phyloP scores from a whole-genome alignment of 2,888 invertebrate species.

The Plebejus argus region DNA sequence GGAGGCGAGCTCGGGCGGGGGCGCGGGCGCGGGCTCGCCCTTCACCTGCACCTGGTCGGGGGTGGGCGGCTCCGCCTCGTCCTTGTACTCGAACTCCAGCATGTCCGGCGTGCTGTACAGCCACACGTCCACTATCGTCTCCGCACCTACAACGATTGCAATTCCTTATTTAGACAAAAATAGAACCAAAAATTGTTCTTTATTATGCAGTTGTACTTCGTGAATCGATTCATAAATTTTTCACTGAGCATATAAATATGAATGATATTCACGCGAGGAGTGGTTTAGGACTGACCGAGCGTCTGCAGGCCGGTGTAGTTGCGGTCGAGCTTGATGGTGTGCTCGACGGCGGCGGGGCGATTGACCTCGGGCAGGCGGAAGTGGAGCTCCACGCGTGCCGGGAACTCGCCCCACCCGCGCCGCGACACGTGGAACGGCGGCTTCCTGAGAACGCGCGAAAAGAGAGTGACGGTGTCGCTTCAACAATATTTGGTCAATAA shows the following conservation, averaged over 20 bases:
- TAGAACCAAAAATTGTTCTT: neutral
- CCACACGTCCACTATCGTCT: constrained; percentile 89
- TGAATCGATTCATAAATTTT: too few species aligned
- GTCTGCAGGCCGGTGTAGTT: constrained; percentile 92
- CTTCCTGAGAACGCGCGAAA: constrained; percentile 66
- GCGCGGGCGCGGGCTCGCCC: constrained; percentile 29
- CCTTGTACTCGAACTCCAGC: constrained; percentile 62
- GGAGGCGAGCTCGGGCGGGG: constrained; percentile 26
- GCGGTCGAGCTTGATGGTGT: constrained; percentile 89
- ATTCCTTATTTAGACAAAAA: neutral
- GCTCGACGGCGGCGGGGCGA: constrained; percentile 89
- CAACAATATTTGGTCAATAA: too few species aligned
- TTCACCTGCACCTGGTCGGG: neutral
- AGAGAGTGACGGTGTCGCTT: too few species aligned
- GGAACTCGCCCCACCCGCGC: constrained; percentile 97
- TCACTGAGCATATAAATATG: too few species aligned
- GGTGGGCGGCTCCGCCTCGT: constrained; percentile 39
- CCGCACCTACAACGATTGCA: constrained; percentile 82
- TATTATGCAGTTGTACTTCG: too few species aligned
- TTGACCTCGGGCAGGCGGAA: constrained; percentile 86
- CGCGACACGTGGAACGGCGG: constrained; percentile 92
- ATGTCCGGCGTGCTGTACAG: constrained; percentile 76
- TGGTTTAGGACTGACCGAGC: constrained; percentile 73
- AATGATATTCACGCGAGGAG: neutral
- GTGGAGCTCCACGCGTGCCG: constrained; percentile 88